Percentiles rank a stretch among this genome's conserved stretches.
Evolutionary conservation across 2,888 invertebrate genomes (phyloP).

Genomic region (Halocaridina rubra): DNA sequence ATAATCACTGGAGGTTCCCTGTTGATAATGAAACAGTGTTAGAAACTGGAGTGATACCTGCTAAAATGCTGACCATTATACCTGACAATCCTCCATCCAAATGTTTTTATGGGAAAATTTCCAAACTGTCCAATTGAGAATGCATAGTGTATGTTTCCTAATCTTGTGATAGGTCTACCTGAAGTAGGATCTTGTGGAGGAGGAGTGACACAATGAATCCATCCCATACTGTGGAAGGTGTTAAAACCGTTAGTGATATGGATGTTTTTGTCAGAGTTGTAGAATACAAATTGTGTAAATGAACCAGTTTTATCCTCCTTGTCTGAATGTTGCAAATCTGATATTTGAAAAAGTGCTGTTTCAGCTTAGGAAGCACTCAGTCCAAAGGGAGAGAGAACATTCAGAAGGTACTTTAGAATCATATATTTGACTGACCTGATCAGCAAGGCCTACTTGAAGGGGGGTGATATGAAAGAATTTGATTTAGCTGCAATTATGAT

Average conservation of each 20-base stretch:
- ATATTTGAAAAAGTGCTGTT: conserved; percentile 27
- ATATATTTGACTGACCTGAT: conserved; percentile 24
- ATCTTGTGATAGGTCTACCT: conserved; percentile 21
- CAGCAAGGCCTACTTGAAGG: conserved; percentile 4
- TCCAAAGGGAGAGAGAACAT: conserved; percentile 25
- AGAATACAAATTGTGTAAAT: conserved; percentile 35
- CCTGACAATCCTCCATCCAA: too few species aligned
- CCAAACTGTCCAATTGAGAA: too few species aligned
- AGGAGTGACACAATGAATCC: conserved; percentile 36
- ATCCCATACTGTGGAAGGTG: conserved; percentile 35
- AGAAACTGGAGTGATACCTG: too few species aligned
- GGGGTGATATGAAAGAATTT: conserved; percentile 1
- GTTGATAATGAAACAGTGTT: too few species aligned
- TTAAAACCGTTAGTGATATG: conserved; percentile 11
- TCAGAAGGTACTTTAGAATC: conserved; percentile 28
- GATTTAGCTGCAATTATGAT: background rate
- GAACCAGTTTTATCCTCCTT: conserved; percentile 15
- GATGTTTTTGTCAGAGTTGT: conserved; percentile 26
- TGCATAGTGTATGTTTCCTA: too few species aligned
- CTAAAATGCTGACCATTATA: too few species aligned
- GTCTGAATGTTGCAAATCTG: background rate
- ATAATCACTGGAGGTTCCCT: too few species aligned
- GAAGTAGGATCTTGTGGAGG: conserved; percentile 12
- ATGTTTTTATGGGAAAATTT: too few species aligned
- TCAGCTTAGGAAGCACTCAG: conserved; percentile 31